Conservation (phyloP, 2,888 invertebrate genomes). For the Melangyna quadrimaculata region DNA sequence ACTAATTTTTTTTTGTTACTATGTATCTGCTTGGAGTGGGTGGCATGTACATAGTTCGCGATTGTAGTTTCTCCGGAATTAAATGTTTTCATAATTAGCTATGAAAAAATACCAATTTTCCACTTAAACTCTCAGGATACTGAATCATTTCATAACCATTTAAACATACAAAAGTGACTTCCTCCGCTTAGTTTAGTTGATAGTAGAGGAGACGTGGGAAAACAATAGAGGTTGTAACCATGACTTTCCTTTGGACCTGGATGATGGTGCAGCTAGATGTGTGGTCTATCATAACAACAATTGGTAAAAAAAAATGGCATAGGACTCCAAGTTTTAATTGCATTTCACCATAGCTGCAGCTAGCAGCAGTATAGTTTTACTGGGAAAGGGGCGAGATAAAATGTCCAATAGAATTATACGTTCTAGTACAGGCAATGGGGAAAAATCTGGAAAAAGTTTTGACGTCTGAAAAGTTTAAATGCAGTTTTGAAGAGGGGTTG, state of each 20-base stretch:
- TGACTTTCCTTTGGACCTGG: not conserved
- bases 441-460: too few relatives aligned
- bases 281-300: not conserved
- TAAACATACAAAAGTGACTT: not conserved
- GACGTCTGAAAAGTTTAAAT: too few relatives aligned
- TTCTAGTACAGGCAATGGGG: too few relatives aligned
- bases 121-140: not conserved
- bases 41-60: too few relatives aligned
- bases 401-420: not conserved
- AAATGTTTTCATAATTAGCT: too few relatives aligned
- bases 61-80: too few relatives aligned
- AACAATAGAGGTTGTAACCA: not conserved
- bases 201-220: not conserved
- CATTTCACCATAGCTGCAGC: not conserved
- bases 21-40: too few relatives aligned
- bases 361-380: not conserved
- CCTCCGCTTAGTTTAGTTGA: not conserved
- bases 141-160: not conserved
- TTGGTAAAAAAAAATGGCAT: not conserved
- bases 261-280: not conserved
- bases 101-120: too few relatives aligned
- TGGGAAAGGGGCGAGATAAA: not conserved
- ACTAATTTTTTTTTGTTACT: too few relatives aligned
- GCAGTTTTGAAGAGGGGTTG: too few relatives aligned
- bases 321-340: conserved; percentile 10